Conservation (phyloP, 2,797 vertebrate species). For the Xerus rutilus region DNA sequence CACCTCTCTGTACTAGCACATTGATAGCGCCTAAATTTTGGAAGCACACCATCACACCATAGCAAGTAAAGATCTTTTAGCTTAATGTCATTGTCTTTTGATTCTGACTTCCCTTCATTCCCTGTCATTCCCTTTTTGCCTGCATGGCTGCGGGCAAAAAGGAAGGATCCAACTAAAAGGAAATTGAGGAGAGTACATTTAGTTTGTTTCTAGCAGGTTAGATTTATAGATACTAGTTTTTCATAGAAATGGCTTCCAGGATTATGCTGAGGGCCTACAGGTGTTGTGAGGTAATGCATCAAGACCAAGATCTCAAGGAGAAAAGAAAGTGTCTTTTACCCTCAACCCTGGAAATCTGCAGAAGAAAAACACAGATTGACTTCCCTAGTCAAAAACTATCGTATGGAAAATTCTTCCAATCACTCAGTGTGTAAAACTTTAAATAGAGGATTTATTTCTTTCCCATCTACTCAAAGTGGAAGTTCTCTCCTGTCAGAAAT, state of each 20-base stretch:
- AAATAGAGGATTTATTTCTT: background rate
- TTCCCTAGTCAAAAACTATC: background rate
- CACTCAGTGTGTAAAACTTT: background rate
- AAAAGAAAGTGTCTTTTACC: background rate
- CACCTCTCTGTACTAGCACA: background rate
- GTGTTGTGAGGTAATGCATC: background rate
- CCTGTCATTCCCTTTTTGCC: too few relatives aligned
- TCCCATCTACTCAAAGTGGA: background rate
- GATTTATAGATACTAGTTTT: background rate
- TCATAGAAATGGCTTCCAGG: background rate
- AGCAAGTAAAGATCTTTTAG: background rate
- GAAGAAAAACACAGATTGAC: background rate
- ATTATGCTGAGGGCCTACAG: background rate
- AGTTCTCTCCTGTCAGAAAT: background rate
- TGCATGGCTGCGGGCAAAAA: background rate
- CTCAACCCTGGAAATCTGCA: background rate
- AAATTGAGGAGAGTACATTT: background rate
- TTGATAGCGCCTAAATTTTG: background rate
- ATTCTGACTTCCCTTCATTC: background rate
- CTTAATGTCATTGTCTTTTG: background rate
- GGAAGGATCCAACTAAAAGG: background rate
- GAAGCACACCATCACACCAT: background rate
- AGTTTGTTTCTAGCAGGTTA: background rate
- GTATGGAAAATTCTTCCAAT: background rate
- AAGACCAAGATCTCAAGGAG: background rate